Percentiles rank a stretch among this genome's conserved stretches.
phyloP scores from a whole-genome alignment of 2,888 invertebrate genomes.

The Sarcophaga variegata region DNA sequence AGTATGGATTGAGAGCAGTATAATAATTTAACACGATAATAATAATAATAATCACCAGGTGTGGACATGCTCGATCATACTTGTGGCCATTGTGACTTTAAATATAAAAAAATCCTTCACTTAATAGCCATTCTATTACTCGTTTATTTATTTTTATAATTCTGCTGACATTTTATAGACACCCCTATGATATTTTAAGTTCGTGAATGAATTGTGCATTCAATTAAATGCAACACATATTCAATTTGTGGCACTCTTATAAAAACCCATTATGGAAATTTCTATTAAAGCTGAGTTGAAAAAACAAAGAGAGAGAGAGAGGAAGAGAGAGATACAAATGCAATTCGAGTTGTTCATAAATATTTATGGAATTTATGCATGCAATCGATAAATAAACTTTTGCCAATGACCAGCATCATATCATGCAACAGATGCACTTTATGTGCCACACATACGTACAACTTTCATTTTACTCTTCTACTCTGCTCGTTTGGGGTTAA shows the following conservation, averaged over 20 bases:
- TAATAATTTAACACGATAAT: no score
- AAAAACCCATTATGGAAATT: slow-evolving; percentile 45
- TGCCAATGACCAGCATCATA: slow-evolving; percentile 45
- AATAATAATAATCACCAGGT: no score
- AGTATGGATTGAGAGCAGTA: no score
- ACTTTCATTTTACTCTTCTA: slow-evolving; percentile 57
- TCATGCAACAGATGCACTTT: slow-evolving; percentile 68
- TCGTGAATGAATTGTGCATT: slow-evolving; percentile 12
- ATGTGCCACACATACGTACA: slow-evolving; percentile 51
- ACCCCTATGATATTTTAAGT: not conserved
- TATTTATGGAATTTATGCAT: slow-evolving; percentile 50
- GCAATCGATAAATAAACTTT: slow-evolving; percentile 61
- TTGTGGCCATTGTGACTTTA: no score
- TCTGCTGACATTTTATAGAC: not conserved
- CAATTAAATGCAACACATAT: slow-evolving; percentile 38
- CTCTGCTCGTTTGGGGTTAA: slow-evolving; percentile 23
- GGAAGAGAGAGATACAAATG: not conserved
- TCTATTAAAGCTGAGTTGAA: slow-evolving; percentile 1
- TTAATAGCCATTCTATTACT: no score
- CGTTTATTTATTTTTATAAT: no score
- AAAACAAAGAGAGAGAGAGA: not conserved
- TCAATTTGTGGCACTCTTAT: slow-evolving; percentile 16
- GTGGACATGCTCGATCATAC: no score
- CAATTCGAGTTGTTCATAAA: slow-evolving; percentile 26
- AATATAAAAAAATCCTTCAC: no score